Percentiles rank a stretch among this genome's conserved stretches.
phyloP scores from a whole-genome alignment of 2,888 invertebrate genomes.

The Axea sp. region DNA sequence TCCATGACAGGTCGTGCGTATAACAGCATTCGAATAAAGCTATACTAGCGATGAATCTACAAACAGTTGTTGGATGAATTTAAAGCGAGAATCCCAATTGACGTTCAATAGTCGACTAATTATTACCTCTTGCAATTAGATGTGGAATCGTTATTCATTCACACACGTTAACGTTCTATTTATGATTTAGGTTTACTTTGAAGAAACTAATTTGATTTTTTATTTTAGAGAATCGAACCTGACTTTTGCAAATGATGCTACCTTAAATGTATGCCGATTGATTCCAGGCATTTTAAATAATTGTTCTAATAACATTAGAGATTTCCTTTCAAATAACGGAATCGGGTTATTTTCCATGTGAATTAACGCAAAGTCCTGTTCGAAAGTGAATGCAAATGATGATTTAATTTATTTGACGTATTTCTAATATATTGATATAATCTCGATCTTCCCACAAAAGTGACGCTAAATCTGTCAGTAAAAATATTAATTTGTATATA shows the following conservation, averaged over 20 bases:
- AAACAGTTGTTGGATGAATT: conserved; percentile 53
- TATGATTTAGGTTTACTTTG: conserved; percentile 3
- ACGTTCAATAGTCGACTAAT: conserved; percentile 46
- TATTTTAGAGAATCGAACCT: too few relatives aligned
- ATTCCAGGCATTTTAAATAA: conserved; percentile 13
- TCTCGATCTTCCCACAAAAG: too few relatives aligned
- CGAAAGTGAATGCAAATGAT: conserved; percentile 32
- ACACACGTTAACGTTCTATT: conserved; percentile 14
- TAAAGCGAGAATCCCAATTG: conserved; percentile 40
- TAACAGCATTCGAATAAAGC: conserved; percentile 65
- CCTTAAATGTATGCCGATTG: neutral
- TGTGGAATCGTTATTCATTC: too few relatives aligned
- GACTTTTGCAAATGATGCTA: neutral
- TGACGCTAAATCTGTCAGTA: too few relatives aligned
- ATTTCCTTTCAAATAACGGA: conserved; percentile 18
- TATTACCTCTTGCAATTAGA: conserved; percentile 36
- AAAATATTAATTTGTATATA: too few relatives aligned
- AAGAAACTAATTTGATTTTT: too few relatives aligned
- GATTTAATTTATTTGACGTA: conserved; percentile 17
- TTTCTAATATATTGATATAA: neutral
- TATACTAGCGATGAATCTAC: conserved; percentile 60
- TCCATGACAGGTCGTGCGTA: conserved; percentile 59
- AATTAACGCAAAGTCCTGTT: conserved; percentile 21
- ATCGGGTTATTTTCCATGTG: conserved; percentile 33
- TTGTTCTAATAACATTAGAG: conserved; percentile 24